phyloP scores from a whole-genome alignment of 2,797 vertebrate species.

The Peromyscus aztecus region DNA sequence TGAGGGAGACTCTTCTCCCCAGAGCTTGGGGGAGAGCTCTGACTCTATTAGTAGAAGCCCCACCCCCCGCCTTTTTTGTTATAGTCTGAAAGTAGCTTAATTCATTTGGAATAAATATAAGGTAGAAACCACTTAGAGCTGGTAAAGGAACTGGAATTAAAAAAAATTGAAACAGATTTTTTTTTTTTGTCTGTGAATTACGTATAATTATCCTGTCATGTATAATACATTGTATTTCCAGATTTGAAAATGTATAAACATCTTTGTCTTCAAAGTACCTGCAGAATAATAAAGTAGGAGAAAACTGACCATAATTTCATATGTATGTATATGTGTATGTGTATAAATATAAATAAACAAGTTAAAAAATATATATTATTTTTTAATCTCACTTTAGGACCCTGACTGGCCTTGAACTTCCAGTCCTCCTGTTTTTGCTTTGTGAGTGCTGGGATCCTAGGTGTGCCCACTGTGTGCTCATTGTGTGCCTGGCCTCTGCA shows the following conservation, averaged over 20 bases:
- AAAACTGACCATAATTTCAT: not conserved
- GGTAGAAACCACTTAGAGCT: not conserved
- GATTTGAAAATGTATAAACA: constrained; percentile 36
- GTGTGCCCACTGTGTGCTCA: not conserved
- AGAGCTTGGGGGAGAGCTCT: not conserved
- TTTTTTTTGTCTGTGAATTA: constrained; percentile 46
- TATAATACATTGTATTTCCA: not conserved
- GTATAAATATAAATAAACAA: not conserved
- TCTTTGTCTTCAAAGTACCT: constrained; percentile 37
- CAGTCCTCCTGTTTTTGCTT: not conserved
- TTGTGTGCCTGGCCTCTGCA: not conserved
- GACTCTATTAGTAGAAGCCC: not conserved
- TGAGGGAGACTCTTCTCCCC: not conserved
- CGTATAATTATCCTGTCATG: not conserved
- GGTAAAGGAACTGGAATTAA: constrained; percentile 17
- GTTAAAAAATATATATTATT: not conserved
- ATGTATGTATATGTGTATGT: not conserved
- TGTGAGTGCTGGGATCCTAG: not conserved
- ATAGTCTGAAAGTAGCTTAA: constrained; percentile 46
- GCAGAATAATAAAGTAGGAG: not conserved
- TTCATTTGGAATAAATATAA: constrained; percentile 54
- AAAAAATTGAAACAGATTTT: not conserved
- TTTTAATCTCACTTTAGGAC: not conserved
- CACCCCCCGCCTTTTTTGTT: not conserved
- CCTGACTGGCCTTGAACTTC: not conserved